Conservation (phyloP, 2,113 vertebrate species). For the Holacanthus passer region DNA sequence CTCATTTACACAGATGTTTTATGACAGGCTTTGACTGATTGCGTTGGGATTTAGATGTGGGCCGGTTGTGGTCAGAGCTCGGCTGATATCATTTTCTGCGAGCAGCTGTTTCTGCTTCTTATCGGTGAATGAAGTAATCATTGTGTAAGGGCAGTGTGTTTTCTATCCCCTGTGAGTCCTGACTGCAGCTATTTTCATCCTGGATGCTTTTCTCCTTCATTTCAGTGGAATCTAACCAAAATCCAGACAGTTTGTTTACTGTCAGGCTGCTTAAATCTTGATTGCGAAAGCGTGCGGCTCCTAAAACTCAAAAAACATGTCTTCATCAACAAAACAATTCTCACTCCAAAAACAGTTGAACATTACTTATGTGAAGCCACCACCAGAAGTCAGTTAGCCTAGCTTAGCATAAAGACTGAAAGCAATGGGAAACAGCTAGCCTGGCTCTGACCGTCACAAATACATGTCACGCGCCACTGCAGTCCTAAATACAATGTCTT, state of each 20-base stretch:
- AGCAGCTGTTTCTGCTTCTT: slow-evolving; percentile 61
- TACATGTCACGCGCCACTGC: not conserved
- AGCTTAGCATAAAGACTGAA: too few species aligned
- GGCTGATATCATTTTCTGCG: slow-evolving; percentile 40
- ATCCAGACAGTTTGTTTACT: not conserved
- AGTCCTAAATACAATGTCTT: not conserved
- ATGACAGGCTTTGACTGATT: slow-evolving; percentile 39
- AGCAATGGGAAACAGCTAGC: too few species aligned
- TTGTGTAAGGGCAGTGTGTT: not conserved
- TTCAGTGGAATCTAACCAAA: not conserved
- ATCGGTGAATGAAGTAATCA: slow-evolving; percentile 40
- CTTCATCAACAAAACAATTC: not conserved
- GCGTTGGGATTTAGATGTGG: slow-evolving; percentile 50
- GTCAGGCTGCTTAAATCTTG: not conserved
- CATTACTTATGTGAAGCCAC: not conserved
- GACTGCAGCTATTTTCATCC: not conserved
- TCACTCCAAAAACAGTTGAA: not conserved
- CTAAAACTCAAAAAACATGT: not conserved
- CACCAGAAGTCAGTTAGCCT: not conserved
- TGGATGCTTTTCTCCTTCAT: not conserved
- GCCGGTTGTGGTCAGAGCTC: slow-evolving; percentile 2
- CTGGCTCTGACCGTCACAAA: not conserved
- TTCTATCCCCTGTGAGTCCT: not conserved
- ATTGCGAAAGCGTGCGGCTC: not conserved
- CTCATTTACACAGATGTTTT: slow-evolving; percentile 39